A percentile compares a stretch with the other conserved stretches of the same genome.
Conservation (phyloP, 2,113 vertebrate species). For the Hemiscyllium ocellatum region DNA sequence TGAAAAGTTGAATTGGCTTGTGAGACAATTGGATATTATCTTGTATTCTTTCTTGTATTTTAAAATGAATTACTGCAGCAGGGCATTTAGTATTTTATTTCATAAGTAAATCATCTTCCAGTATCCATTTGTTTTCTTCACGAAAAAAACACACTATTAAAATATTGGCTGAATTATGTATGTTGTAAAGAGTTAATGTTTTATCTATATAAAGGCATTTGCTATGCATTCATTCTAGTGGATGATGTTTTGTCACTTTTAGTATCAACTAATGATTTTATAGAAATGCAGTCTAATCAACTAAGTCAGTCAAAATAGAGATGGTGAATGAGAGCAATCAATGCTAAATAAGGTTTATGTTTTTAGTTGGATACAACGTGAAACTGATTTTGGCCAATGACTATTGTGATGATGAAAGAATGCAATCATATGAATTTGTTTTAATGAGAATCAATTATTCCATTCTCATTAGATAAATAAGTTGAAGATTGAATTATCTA, state of each 20-base stretch:
- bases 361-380: background rate
- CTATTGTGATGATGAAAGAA: background rate
- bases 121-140: background rate
- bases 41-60: background rate
- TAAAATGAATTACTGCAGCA: background rate
- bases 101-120: background rate
- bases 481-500: background rate
- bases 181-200: background rate
- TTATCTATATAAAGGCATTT: background rate
- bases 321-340: background rate
- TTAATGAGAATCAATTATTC: background rate
- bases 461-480: background rate
- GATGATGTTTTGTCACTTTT: background rate
- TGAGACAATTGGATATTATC: background rate
- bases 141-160: background rate
- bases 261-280: background rate
- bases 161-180: background rate
- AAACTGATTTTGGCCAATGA: background rate
- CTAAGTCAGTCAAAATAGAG: background rate
- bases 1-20: background rate
- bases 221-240: background rate
- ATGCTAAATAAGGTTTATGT: background rate
- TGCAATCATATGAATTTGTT: background rate
- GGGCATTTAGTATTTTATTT: background rate
- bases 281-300: background rate